Percentiles rank a stretch among this genome's conserved stretches.
These are phyloP conservation scores for Bombus picipes DNA, from an alignment of 1,140 invertebrate species.

Conservation along the genomic window DNA sequence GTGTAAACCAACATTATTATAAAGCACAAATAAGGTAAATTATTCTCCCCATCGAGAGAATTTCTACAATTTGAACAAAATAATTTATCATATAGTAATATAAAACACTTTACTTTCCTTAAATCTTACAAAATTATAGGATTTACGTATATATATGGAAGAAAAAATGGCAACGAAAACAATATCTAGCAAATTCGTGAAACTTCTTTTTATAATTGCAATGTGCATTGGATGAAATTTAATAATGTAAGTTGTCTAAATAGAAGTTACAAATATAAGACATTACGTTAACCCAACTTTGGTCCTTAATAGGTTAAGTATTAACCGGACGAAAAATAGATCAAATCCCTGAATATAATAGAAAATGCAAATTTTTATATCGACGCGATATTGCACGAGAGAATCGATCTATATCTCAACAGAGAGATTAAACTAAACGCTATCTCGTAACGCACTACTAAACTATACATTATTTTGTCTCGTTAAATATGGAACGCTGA, in stretches of 20 bases:
- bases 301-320: constrained; percentile 2
- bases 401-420: background rate
- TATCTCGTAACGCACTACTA: background rate
- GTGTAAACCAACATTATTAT: too few species aligned
- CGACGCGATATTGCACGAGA: background rate
- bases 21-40: too few species aligned
- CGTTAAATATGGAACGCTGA: constrained; percentile 2
- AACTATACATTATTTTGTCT: background rate
- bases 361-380: constrained; percentile 12
- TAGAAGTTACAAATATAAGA: background rate
- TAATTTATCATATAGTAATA: background rate
- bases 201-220: too few species aligned
- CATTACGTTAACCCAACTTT: background rate
- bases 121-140: background rate
- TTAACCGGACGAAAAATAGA: background rate
- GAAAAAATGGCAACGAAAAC: background rate
- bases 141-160: background rate
- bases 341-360: too few species aligned
- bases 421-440: constrained; percentile 9
- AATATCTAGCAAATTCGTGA: background rate
- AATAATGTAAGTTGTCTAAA: too few species aligned
- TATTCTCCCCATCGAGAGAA: too few species aligned
- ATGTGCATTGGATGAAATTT: too few species aligned
- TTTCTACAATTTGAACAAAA: background rate
- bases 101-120: background rate